Percentiles rank a stretch among this genome's conserved stretches.
These are phyloP conservation scores for Chrysotoxum bicinctum DNA, from an alignment of 2,888 invertebrate species.

Conservation along the genomic window DNA sequence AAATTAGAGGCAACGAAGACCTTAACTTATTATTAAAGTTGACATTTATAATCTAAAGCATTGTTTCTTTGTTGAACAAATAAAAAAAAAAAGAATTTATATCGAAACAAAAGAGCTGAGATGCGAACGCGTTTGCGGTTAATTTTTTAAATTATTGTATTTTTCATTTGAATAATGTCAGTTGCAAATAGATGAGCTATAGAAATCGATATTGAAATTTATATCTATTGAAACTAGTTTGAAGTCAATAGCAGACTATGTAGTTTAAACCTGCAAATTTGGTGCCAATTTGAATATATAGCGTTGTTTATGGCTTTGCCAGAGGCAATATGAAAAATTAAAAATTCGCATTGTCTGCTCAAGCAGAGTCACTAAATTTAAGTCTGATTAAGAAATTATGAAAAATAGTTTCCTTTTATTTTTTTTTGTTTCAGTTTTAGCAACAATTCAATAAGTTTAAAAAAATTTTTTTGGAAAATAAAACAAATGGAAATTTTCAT, in stretches of 20 bases:
- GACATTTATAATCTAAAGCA: conserved; percentile 3
- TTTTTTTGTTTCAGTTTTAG: not conserved
- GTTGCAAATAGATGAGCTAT: conserved; percentile 11
- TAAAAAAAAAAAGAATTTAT: not conserved
- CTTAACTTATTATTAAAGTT: conserved; percentile 11
- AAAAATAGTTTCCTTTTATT: not conserved
- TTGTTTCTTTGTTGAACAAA: not conserved
- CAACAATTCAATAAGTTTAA: too few species aligned
- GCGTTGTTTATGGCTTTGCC: conserved; percentile 14
- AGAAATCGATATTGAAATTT: conserved; percentile 13
- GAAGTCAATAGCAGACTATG: conserved; percentile 5
- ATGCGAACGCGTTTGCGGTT: conserved; percentile 24
- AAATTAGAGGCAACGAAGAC: not conserved
- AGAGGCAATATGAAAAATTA: not conserved
- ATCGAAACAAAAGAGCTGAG: conserved; percentile 29
- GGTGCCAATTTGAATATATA: conserved; percentile 16
- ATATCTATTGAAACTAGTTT: conserved; percentile 9
- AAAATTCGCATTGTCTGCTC: not conserved
- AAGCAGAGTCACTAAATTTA: not conserved
- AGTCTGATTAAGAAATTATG: not conserved
- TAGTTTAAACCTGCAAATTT: conserved; percentile 35
- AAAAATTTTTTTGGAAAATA: too few species aligned
- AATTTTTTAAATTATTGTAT: conserved; percentile 14
- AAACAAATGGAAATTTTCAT: too few species aligned
- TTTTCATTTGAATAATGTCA: conserved; percentile 14